These are phyloP conservation scores for Frankliniella fusca DNA, from an alignment of 2,888 invertebrate genomes.

Conservation along the genomic window DNA sequence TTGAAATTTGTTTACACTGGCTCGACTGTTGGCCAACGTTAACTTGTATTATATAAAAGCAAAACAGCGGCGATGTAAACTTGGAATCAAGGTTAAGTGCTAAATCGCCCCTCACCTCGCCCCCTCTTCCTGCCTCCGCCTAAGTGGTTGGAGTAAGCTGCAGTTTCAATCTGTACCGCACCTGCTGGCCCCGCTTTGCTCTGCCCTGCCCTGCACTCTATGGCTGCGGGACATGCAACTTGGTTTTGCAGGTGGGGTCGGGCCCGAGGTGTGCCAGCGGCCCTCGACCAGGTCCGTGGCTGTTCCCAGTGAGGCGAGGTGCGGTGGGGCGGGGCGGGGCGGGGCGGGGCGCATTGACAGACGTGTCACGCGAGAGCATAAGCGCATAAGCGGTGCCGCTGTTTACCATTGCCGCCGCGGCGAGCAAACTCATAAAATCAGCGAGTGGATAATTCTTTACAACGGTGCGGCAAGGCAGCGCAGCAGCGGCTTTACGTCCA, in stretches of 20 bases:
- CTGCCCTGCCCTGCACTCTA: background rate
- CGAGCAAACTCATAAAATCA: conserved; percentile 10
- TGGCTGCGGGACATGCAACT: background rate
- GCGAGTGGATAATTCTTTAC: background rate
- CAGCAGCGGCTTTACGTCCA: background rate
- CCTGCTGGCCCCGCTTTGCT: background rate
- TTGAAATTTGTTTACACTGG: no score
- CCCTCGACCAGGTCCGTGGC: background rate
- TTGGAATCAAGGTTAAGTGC: background rate
- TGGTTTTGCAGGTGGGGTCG: no score
- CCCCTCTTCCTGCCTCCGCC: background rate
- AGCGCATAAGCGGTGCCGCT: background rate
- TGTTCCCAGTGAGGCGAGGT: background rate
- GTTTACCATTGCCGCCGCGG: background rate
- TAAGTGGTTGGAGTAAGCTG: background rate
- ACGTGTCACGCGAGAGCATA: background rate
- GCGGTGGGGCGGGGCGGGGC: background rate
- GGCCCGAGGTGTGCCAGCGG: no score
- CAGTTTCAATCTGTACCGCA: background rate
- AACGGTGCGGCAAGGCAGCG: background rate
- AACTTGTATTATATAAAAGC: background rate
- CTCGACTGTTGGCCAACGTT: no score
- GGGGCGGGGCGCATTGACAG: background rate
- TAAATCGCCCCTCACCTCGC: background rate
- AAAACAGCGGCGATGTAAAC: background rate